A percentile compares a stretch with the other conserved stretches of the same genome.
Evolutionary conservation across 2,888 invertebrate species (phyloP).

Genomic region (Ptychoptera albimana): DNA sequence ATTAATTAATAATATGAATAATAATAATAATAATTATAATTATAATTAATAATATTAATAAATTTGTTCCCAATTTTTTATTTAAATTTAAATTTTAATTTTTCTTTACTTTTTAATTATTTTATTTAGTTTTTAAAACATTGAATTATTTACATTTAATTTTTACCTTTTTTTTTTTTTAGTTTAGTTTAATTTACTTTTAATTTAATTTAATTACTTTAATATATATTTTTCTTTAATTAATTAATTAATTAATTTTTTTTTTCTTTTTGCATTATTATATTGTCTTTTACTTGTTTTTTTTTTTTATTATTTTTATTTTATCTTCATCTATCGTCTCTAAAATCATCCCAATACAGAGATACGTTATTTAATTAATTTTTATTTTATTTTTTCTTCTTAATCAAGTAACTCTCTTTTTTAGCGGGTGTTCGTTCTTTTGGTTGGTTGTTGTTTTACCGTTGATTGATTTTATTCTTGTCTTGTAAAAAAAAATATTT

Average conservation of each 20-base stretch:
- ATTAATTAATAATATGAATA: too few species aligned
- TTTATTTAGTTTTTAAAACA: neutral
- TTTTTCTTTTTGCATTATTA: conserved; percentile 7
- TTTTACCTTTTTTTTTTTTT: neutral
- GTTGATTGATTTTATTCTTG: too few species aligned
- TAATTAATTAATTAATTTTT: conserved; percentile 7
- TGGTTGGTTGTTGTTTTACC: too few species aligned
- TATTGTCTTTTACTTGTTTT: conserved; percentile 6
- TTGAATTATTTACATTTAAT: neutral
- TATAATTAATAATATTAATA: neutral
- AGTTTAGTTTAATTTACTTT: neutral
- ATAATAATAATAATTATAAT: too few species aligned
- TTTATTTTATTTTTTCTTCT: neutral
- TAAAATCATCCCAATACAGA: too few species aligned
- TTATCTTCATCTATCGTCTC: conserved; percentile 8
- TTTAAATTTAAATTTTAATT: conserved; percentile 1
- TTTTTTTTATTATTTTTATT: conserved; percentile 9
- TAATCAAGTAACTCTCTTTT: neutral
- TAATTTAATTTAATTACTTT: neutral
- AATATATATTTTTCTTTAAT: neutral
- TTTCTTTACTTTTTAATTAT: conserved; percentile 6
- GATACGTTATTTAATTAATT: conserved; percentile 8
- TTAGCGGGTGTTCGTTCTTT: neutral
- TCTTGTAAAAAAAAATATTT: too few species aligned
- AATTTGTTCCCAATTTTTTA: conserved; percentile 26